Evolutionary conservation across 2,797 vertebrate species (phyloP).

Genomic region (Anguilla obscura): DNA sequence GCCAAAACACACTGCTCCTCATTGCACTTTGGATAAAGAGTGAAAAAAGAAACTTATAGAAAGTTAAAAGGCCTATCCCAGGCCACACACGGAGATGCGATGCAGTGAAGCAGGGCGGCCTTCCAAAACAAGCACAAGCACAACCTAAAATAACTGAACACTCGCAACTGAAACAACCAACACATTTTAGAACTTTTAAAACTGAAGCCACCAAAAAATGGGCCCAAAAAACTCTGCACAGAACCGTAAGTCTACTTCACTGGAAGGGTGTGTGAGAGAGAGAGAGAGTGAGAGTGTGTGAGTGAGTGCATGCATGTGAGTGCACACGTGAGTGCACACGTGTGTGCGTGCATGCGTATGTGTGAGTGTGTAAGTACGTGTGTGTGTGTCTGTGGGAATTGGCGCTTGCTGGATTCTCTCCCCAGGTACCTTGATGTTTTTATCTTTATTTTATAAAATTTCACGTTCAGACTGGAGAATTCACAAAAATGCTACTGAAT

Average conservation of each 20-base stretch:
- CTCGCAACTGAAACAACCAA: conserved; percentile 2
- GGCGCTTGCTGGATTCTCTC: background rate
- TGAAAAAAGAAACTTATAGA: conserved; percentile 1
- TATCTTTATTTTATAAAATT: background rate
- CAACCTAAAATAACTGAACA: conserved; percentile 17
- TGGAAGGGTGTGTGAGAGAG: background rate
- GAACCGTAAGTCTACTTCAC: background rate
- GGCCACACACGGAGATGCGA: conserved; percentile 29
- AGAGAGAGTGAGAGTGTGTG: background rate
- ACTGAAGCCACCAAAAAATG: background rate
- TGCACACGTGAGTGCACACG: background rate
- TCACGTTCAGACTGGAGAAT: background rate
- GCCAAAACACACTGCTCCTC: conserved; percentile 27
- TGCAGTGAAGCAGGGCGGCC: background rate
- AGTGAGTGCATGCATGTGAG: background rate
- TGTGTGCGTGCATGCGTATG: conserved; percentile 1
- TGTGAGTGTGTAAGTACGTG: background rate
- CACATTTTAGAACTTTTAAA: background rate
- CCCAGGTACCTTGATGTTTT: background rate
- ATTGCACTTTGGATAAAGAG: conserved; percentile 25
- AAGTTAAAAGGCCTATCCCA: background rate
- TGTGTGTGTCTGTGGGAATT: background rate
- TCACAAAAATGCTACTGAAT: background rate
- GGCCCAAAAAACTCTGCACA: background rate
- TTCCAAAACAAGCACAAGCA: conserved; percentile 14